These are phyloP conservation scores for Xylota segnis DNA, from an alignment of 2,888 invertebrate genomes.

Conservation along the genomic window DNA sequence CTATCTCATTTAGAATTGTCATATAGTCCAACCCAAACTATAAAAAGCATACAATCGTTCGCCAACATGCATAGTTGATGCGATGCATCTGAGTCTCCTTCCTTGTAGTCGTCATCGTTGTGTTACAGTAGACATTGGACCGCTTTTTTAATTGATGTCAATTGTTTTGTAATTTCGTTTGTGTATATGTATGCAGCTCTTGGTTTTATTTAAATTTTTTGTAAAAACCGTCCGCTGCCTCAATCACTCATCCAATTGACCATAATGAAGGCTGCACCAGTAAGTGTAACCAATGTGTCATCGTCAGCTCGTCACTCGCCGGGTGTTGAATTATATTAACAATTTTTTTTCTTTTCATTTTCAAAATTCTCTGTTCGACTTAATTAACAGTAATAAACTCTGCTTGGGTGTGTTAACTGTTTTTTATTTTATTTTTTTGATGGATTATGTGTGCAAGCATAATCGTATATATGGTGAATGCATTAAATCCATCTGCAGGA, in stretches of 20 bases:
- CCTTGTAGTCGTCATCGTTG: conserved; percentile 23
- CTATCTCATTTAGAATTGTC: conserved; percentile 60
- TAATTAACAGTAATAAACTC: conserved; percentile 42
- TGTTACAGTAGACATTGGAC: conserved; percentile 36
- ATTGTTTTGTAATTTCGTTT: conserved; percentile 73
- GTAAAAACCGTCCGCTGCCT: conserved; percentile 33
- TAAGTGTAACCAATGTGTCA: conserved; percentile 48
- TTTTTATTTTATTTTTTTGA: conserved; percentile 52
- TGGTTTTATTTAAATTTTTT: conserved; percentile 28
- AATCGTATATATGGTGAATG: conserved; percentile 40
- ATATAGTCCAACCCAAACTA: background rate
- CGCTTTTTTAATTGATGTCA: conserved; percentile 73
- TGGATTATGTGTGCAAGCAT: conserved; percentile 53
- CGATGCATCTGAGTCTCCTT: conserved; percentile 22
- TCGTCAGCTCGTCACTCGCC: conserved; percentile 42
- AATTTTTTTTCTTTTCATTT: too few relatives aligned
- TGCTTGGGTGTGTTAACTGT: background rate
- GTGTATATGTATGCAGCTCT: conserved; percentile 55
- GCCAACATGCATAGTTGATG: background rate
- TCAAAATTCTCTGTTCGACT: conserved; percentile 18
- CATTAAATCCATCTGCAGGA: conserved; percentile 45
- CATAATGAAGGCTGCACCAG: conserved; percentile 51
- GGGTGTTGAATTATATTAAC: conserved; percentile 55
- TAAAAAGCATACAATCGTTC: background rate
- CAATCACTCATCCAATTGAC: conserved; percentile 71